Conservation (phyloP, 2,797 vertebrate species). For the Petrocephalus sullivani region DNA sequence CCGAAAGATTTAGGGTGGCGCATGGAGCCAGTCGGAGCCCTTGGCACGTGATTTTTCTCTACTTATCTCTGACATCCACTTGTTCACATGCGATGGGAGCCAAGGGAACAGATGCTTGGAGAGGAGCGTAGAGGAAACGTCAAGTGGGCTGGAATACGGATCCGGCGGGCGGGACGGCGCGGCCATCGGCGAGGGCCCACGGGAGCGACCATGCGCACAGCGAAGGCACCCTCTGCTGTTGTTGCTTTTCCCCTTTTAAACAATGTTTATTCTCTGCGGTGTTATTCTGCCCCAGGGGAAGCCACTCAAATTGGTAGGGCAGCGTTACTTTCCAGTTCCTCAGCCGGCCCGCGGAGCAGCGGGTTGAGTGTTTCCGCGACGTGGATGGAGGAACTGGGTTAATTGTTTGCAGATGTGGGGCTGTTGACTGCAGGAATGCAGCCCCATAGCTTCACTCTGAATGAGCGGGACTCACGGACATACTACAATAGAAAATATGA, state of each 20-base stretch:
- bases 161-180: neutral
- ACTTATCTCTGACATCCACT: neutral
- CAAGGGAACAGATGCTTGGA: neutral
- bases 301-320: constrained; percentile 29
- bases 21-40: neutral
- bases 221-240: constrained; percentile 2
- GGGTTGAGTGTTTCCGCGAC: constrained; percentile 54
- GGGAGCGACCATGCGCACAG: neutral
- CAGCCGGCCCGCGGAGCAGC: constrained; percentile 32
- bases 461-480: constrained; percentile 39
- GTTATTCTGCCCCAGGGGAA: neutral
- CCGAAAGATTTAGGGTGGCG: neutral
- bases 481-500: constrained; percentile 31
- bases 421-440: constrained; percentile 36
- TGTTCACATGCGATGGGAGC: neutral
- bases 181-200: neutral
- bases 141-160: neutral
- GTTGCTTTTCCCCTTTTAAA: constrained; percentile 20
- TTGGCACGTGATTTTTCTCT: neutral
- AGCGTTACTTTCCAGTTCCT: constrained; percentile 30
- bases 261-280: constrained; percentile 25
- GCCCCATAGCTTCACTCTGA: constrained; percentile 37
- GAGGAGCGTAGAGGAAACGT: neutral
- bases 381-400: constrained; percentile 61
- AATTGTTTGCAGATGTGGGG: constrained; percentile 68